phyloP scores from a whole-genome alignment of 2,888 invertebrate species.

The Lasioglossum malachurum region DNA sequence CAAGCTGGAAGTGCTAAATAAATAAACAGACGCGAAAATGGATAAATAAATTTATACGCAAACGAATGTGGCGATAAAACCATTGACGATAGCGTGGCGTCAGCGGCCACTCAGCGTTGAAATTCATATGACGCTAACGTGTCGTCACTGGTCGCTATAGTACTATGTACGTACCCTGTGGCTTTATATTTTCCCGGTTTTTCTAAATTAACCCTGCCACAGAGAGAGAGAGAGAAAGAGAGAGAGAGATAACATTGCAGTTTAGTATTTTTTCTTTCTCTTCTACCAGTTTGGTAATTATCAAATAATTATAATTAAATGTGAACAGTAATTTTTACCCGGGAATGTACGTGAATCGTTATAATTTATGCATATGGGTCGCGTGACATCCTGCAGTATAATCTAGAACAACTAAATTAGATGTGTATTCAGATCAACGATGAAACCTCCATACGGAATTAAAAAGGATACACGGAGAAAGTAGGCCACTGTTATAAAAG shows the following conservation, averaged over 20 bases:
- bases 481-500: conserved; percentile 1
- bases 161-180: background rate
- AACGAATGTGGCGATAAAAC: background rate
- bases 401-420: background rate
- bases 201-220: background rate
- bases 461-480: background rate
- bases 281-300: background rate
- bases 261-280: background rate
- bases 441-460: background rate
- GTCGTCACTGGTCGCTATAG: background rate
- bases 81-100: background rate
- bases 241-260: background rate
- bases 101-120: background rate
- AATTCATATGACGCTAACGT: background rate
- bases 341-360: background rate
- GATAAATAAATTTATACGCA: background rate
- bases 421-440: background rate
- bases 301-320: background rate
- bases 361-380: background rate
- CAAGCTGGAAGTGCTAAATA: background rate
- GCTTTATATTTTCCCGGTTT: background rate
- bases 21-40: background rate
- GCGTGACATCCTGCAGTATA: background rate
- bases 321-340: background rate
- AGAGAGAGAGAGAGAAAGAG: too few relatives aligned